These are phyloP conservation scores for Empidonax traillii DNA, from an alignment of 2,113 vertebrate genomes.

Conservation along the genomic window DNA sequence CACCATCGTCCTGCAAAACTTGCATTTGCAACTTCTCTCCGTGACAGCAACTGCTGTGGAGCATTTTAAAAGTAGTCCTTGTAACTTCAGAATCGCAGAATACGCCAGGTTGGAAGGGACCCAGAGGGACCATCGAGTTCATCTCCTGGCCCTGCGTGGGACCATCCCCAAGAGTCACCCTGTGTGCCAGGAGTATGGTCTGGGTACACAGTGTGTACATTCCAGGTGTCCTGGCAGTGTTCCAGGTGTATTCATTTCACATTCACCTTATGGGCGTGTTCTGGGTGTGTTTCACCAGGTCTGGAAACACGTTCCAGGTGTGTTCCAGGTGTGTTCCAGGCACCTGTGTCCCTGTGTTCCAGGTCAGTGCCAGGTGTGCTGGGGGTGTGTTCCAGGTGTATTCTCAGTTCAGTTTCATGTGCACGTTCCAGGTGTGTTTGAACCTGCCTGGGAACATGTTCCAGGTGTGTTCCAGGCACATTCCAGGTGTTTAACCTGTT, in stretches of 20 bases:
- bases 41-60: accelerated
- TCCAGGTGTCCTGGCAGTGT: not conserved
- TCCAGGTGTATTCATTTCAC: not conserved
- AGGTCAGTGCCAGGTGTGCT: not conserved
- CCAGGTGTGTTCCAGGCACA: not conserved
- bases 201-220: not conserved
- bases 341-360: not conserved
- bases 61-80: accelerated
- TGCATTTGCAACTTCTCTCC: accelerated
- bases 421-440: not conserved
- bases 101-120: not conserved
- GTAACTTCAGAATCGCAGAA: not conserved
- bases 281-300: not conserved
- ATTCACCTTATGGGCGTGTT: not conserved
- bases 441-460: not conserved
- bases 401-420: not conserved
- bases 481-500: not conserved
- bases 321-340: not conserved
- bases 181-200: not conserved
- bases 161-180: not conserved
- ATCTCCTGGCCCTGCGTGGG: not conserved
- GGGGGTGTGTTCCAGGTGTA: not conserved
- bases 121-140: not conserved
- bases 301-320: not conserved
- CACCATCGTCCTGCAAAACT: accelerated